A percentile compares a stretch with the other conserved stretches of the same genome.
phyloP scores from a whole-genome alignment of 2,797 vertebrate species.

The Halcyon badia region DNA sequence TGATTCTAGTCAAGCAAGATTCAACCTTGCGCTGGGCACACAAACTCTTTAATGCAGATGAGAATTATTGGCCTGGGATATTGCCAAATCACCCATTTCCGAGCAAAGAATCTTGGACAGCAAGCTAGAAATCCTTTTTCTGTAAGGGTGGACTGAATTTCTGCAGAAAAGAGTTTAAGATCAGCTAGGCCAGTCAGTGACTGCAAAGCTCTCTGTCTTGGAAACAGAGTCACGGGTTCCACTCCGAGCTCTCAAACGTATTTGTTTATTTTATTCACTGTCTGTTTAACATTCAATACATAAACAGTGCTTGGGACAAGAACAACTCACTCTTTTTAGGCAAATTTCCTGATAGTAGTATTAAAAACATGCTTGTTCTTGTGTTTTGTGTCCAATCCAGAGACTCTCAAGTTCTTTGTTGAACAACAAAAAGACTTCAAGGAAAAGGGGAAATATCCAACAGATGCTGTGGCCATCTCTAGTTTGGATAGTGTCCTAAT shows the following conservation, averaged over 20 bases:
- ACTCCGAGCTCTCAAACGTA: not conserved
- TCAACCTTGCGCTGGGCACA: not conserved
- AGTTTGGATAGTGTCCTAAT: not conserved
- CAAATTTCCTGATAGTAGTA: not conserved
- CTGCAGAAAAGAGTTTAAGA: not conserved
- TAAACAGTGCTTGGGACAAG: not conserved
- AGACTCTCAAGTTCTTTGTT: not conserved
- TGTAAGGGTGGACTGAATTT: not conserved
- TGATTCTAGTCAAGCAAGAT: not conserved
- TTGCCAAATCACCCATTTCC: not conserved
- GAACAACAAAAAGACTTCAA: not conserved
- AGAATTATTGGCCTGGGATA: not conserved
- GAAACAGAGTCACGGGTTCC: not conserved
- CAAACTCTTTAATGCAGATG: not conserved
- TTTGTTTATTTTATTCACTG: constrained; percentile 22
- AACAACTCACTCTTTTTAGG: not conserved
- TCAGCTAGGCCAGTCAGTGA: not conserved
- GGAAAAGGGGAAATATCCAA: not conserved
- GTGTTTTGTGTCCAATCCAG: not conserved
- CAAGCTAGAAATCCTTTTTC: not conserved
- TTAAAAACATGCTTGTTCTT: not conserved
- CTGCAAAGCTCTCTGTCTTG: not conserved
- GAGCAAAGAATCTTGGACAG: not conserved
- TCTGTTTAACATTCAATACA: not conserved
- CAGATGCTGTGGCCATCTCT: not conserved